phyloP scores from a whole-genome alignment of 2,888 invertebrate species.

The Globia sparganii region DNA sequence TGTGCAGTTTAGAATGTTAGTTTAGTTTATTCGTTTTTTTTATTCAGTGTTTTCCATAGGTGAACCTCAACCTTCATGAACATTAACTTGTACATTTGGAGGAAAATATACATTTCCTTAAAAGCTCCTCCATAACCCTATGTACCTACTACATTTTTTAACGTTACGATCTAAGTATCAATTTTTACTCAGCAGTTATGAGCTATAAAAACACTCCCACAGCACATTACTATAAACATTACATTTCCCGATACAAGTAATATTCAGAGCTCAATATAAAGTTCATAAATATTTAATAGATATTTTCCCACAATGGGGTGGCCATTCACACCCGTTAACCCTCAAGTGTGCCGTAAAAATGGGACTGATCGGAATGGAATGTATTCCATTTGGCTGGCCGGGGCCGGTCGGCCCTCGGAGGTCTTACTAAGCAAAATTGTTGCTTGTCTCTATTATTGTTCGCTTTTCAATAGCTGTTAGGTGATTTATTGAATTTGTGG shows the following conservation, averaged over 20 bases:
- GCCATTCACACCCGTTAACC: slow-evolving; percentile 88
- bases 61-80: neutral
- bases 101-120: slow-evolving; percentile 27
- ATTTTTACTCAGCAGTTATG: slow-evolving; percentile 69
- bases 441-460: slow-evolving; percentile 79
- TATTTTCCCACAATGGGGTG: slow-evolving; percentile 90
- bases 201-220: slow-evolving; percentile 74
- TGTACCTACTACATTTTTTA: slow-evolving; percentile 57
- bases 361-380: slow-evolving; percentile 84
- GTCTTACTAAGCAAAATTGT: slow-evolving; percentile 85
- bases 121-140: slow-evolving; percentile 38
- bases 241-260: slow-evolving; percentile 77
- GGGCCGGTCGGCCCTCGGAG: slow-evolving; percentile 70
- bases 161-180: slow-evolving; percentile 67
- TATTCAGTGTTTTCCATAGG: neutral
- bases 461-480: slow-evolving; percentile 67
- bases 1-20: neutral
- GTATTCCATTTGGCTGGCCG: slow-evolving; percentile 76
- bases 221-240: slow-evolving; percentile 76
- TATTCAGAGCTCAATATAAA: slow-evolving; percentile 79
- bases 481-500: slow-evolving; percentile 52
- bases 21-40: neutral
- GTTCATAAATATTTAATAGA: slow-evolving; percentile 89
- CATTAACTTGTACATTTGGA: slow-evolving; percentile 23
- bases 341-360: slow-evolving; percentile 84